Evolutionary conservation across 2,113 vertebrate genomes (phyloP), one percentile per base, ranked within the genome.

Genomic region (Mionectes macconnelli): DNA sequence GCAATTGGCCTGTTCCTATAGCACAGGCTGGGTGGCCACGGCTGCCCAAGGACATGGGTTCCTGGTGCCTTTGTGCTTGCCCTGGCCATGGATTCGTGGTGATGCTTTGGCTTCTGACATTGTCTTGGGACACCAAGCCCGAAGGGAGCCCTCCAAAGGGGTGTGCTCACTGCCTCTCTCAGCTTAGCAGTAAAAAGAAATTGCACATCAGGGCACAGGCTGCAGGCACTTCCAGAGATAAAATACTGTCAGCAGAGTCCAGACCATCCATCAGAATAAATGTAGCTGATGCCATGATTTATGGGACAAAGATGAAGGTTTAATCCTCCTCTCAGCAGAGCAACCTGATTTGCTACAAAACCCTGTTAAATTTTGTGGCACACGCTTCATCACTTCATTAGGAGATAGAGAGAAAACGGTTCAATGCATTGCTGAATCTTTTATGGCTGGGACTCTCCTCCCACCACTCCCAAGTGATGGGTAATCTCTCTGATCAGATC

Each of bases 331-430:
- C 80, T 96, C 93, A 84, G 96, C 90, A 89, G 82, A 1, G 4
- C 88, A 88, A 92, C 90, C 93, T 20, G 55, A 94, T 90, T 94
- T 94, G 93, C 94, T 69, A 87, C 90, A 94, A 94, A 95, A 92
- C 57, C 88, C 93, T 92, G 92, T 94, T 97, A 96, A 92, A 89
- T 93, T 96, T 93, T 95, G 95, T 86, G 76, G 96, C 94, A 93
- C 72, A 77, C 30, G 66, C 94, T 96, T 90, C 93, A 93, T 96
- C 96, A 96, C 96, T 96, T 96, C 95, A 95, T 94, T 96, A 96
- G 95, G 83, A 95, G 92, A 90, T 87, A 76, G 90, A 92, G 85
- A 92, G 96, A 94, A 88, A 94, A 83, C 8, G 66, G 90, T 72
- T 97, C 93, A 76, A 91, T 95, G 94, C 89, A 57, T 91, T 95